Percentiles rank a stretch among this genome's conserved stretches.
Evolutionary conservation across 2,888 invertebrate genomes (phyloP).

Genomic region (Syritta pipiens): DNA sequence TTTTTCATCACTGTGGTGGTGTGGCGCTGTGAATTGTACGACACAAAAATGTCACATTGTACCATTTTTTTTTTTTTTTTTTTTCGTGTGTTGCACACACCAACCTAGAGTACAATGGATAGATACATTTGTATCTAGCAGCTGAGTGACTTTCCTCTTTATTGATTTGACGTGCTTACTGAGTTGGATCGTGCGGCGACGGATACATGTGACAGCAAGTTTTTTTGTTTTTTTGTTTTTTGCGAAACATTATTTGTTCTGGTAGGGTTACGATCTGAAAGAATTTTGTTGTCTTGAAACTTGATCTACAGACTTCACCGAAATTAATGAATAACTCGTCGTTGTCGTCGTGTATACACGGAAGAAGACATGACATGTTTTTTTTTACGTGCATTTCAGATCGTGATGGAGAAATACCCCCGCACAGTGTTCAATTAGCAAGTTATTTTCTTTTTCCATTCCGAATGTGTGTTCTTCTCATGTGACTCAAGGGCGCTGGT

Average conservation of each 20-base stretch:
- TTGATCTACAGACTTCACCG: neutral
- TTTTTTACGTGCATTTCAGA: neutral
- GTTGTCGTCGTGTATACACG: neutral
- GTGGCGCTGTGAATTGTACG: constrained; percentile 54
- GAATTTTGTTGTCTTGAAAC: neutral
- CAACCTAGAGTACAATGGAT: constrained; percentile 2
- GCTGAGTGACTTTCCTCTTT: constrained; percentile 24
- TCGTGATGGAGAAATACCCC: too few relatives aligned
- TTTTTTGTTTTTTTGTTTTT: neutral
- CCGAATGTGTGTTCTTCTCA: constrained; percentile 5
- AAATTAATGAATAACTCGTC: too few relatives aligned
- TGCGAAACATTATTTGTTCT: neutral
- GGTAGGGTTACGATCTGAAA: neutral
- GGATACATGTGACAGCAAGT: constrained; percentile 4
- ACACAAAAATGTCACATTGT: constrained; percentile 62
- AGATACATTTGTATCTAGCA: constrained; percentile 28
- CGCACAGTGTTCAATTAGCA: too few relatives aligned
- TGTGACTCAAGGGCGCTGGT: constrained; percentile 37
- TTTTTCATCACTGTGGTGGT: constrained; percentile 33
- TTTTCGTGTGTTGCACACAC: neutral
- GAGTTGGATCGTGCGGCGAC: neutral
- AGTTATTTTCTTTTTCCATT: neutral
- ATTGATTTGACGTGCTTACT: constrained; percentile 39
- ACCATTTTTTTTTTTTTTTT: constrained; percentile 5
- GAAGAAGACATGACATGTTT: neutral